Percentiles rank a stretch among this genome's conserved stretches.
Conservation (phyloP, 2,113 vertebrate species). For the Aviceda subcristata region DNA sequence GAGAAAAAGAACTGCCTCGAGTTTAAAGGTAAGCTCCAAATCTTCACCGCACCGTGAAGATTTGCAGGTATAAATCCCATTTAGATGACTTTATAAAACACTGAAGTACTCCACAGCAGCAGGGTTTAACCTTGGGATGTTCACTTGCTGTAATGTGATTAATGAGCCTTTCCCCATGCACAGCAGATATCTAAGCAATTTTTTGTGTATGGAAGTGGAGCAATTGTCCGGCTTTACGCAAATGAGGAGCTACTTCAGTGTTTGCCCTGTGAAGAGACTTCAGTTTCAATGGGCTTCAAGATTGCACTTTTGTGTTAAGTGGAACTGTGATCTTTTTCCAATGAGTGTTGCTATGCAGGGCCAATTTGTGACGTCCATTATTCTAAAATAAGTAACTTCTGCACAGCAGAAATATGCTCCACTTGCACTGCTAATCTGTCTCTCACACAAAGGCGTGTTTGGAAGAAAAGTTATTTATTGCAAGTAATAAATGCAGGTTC, state of each 20-base stretch:
- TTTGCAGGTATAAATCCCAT: background rate
- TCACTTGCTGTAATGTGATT: conserved; percentile 49
- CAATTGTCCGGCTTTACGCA: conserved; percentile 52
- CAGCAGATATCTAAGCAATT: conserved; percentile 34
- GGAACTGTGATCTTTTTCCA: conserved; percentile 61
- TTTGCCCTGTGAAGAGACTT: conserved; percentile 58
- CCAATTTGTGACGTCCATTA: conserved; percentile 64
- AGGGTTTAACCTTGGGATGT: conserved; percentile 53
- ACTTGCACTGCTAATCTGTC: conserved; percentile 63
- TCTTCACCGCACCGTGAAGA: fast-evolving
- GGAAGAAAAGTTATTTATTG: conserved; percentile 64
- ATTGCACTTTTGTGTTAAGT: conserved; percentile 65
- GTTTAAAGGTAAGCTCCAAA: conserved; percentile 19
- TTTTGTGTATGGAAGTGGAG: conserved; percentile 32
- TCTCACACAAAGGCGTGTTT: conserved; percentile 47
- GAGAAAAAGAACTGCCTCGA: background rate
- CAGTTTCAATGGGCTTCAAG: conserved; percentile 62
- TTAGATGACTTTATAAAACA: background rate
- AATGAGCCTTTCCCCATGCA: conserved; percentile 45
- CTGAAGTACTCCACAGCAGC: background rate
- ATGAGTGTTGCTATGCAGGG: conserved; percentile 63
- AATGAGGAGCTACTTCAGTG: conserved; percentile 55
- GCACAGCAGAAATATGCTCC: conserved; percentile 62
- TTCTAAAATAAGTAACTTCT: conserved; percentile 68
- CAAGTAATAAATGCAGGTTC: conserved; percentile 64